Conservation (phyloP, 2,888 invertebrate genomes). For the Anthrax anthrax region DNA sequence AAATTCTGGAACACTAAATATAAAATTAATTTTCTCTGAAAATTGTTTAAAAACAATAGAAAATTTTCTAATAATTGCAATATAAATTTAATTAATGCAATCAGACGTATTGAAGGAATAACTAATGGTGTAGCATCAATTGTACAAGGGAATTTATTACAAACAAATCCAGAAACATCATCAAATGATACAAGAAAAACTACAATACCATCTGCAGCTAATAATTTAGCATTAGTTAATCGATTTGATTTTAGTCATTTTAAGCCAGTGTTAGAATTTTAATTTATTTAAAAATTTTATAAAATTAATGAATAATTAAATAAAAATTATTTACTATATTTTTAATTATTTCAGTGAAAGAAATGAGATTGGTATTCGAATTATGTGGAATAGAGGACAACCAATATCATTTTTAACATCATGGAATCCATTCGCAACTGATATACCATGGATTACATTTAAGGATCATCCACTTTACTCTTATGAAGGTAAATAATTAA, state of each 20-base stretch:
- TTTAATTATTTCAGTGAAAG: too few species aligned
- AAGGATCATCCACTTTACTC: conserved; percentile 66
- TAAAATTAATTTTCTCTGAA: too few species aligned
- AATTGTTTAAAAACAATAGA: too few species aligned
- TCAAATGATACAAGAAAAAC: background rate
- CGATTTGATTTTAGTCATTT: conserved; percentile 17
- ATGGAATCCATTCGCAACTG: conserved; percentile 74
- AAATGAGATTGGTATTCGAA: conserved; percentile 56
- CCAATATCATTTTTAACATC: conserved; percentile 51
- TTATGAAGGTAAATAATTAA: conserved; percentile 45
- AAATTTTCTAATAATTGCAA: too few species aligned
- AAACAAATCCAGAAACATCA: conserved; percentile 6
- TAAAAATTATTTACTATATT: conserved; percentile 16
- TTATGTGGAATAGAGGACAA: conserved; percentile 64
- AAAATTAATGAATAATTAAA: background rate
- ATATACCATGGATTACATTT: conserved; percentile 65
- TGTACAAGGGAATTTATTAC: conserved; percentile 12
- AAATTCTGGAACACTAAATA: too few species aligned
- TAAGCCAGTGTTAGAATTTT: conserved; percentile 15
- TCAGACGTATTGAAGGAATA: conserved; percentile 16
- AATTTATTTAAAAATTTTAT: background rate
- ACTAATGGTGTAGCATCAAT: conserved; percentile 16
- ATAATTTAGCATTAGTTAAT: conserved; percentile 11
- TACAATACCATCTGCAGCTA: background rate
- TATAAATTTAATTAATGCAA: conserved; percentile 1